Evolutionary conservation across 2,797 vertebrate species (phyloP).

Genomic region (Hydrophis major): DNA sequence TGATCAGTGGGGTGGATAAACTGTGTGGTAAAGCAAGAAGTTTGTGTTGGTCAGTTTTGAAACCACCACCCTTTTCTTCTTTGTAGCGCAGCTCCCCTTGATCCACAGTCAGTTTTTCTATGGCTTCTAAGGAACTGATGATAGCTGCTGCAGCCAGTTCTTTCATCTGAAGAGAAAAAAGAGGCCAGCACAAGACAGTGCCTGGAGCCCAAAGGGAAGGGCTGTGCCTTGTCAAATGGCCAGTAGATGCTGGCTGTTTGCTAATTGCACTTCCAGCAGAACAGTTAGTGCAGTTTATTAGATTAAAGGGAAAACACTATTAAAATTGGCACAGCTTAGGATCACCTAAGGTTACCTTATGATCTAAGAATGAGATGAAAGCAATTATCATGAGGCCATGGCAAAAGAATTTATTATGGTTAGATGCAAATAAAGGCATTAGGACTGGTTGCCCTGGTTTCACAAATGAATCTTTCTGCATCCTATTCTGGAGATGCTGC

Average conservation of each 20-base stretch:
- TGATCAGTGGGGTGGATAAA: background rate
- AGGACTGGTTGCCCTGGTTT: background rate
- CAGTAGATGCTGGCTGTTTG: background rate
- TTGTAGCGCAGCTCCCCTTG: background rate
- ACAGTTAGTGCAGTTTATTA: background rate
- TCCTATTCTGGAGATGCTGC: background rate
- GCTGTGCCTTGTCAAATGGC: background rate
- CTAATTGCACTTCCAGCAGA: background rate
- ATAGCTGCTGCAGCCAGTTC: background rate
- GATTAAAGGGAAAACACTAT: background rate
- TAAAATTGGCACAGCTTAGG: background rate
- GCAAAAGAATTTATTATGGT: background rate
- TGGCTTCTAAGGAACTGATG: background rate
- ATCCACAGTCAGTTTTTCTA: background rate
- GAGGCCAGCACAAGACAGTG: background rate
- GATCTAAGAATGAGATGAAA: background rate
- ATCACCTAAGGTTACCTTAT: background rate
- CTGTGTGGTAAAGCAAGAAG: background rate
- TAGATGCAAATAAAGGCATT: background rate
- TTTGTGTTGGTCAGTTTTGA: background rate
- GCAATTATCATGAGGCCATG: background rate
- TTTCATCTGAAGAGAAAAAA: background rate
- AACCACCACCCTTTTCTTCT: background rate
- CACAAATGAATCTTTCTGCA: background rate
- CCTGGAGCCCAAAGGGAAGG: background rate